phyloP scores from a whole-genome alignment of 2,113 vertebrate genomes.

The Psittacara wagleri region DNA sequence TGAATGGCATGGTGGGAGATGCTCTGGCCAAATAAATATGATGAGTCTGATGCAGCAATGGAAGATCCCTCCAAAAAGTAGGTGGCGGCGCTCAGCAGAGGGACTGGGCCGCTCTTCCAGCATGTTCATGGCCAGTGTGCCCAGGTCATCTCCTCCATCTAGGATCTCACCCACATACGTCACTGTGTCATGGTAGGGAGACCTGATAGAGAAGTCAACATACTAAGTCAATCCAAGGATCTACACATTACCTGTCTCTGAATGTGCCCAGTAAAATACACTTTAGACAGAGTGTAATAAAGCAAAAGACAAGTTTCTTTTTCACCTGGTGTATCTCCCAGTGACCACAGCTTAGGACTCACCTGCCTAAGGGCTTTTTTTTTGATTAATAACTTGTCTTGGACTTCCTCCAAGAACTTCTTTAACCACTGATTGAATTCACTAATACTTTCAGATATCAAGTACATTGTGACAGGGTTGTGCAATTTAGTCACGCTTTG shows the following conservation, averaged over 20 bases:
- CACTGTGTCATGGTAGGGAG: rapidly evolving
- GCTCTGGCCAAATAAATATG: not conserved
- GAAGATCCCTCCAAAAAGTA: not conserved
- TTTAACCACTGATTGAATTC: not conserved
- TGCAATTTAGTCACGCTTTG: not conserved
- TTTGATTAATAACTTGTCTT: not conserved
- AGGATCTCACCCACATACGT: not conserved
- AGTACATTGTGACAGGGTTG: rapidly evolving
- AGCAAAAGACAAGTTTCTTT: not conserved
- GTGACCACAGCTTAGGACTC: not conserved
- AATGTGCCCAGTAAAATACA: not conserved
- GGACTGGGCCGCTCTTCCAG: not conserved
- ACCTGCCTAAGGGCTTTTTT: not conserved
- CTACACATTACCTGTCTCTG: not conserved
- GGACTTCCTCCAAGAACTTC: not conserved
- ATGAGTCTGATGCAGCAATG: too few relatives aligned
- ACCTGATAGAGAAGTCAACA: not conserved
- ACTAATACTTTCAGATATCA: not conserved
- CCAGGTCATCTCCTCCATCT: not conserved
- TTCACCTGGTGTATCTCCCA: not conserved
- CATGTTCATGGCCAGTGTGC: rapidly evolving
- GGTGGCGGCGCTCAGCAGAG: not conserved
- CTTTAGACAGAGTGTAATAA: not conserved
- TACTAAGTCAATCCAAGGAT: not conserved
- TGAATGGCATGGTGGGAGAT: not conserved